A percentile compares a stretch with the other conserved stretches of the same genome.
Conservation (phyloP, 1,140 invertebrate genomes). For the Musca vetustissima region DNA sequence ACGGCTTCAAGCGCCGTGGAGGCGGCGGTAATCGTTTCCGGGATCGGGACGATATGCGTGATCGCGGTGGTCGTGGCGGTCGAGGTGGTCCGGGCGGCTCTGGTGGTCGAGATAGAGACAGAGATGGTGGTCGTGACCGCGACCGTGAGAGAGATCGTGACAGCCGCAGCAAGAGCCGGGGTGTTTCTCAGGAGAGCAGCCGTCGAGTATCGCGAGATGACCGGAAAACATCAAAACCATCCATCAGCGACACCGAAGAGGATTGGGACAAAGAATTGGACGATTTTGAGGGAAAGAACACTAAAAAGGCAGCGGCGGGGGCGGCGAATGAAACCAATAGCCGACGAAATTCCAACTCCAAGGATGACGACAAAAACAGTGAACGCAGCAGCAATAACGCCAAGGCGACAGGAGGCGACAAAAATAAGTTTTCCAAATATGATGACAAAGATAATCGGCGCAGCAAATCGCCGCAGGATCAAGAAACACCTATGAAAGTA, state of each 20-base stretch:
- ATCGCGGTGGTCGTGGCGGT: slow-evolving; percentile 37
- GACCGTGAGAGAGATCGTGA: slow-evolving; percentile 28
- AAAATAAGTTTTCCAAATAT: background rate
- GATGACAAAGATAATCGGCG: slow-evolving; percentile 24
- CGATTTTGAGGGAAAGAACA: slow-evolving; percentile 42
- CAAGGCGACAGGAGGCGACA: too few relatives aligned
- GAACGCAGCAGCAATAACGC: background rate
- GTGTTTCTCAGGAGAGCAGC: slow-evolving; percentile 6
- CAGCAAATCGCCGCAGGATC: slow-evolving; percentile 3
- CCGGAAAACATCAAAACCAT: background rate
- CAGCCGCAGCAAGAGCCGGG: slow-evolving; percentile 6
- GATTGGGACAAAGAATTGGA: slow-evolving; percentile 51
- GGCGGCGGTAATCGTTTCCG: slow-evolving; percentile 45
- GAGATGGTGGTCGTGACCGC: slow-evolving; percentile 34
- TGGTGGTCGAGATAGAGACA: slow-evolving; percentile 25
- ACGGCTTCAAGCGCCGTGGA: slow-evolving; percentile 44
- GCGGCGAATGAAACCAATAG: background rate
- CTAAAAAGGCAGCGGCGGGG: too few relatives aligned
- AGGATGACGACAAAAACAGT: background rate
- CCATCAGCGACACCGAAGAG: slow-evolving; percentile 43
- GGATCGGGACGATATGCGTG: slow-evolving; percentile 32
- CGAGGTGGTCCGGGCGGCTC: slow-evolving; percentile 41
- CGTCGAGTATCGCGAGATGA: background rate
- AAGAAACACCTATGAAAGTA: background rate
- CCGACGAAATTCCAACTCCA: background rate